Conservation (phyloP, 2,797 vertebrate species). For the Halcyon smyrnensis region DNA sequence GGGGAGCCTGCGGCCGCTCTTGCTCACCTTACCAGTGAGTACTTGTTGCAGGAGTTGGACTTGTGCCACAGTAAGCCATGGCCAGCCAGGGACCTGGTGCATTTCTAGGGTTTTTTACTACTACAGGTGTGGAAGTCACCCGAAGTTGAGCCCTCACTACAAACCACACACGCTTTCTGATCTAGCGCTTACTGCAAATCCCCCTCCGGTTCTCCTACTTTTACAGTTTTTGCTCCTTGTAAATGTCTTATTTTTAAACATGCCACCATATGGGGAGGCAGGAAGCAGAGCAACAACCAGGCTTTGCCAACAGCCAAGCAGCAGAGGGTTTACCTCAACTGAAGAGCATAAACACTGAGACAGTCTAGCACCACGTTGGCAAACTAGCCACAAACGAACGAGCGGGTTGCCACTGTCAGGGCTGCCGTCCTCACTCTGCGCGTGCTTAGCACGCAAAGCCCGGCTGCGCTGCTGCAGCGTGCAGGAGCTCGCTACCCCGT, state of each 20-base stretch:
- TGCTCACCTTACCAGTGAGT: neutral
- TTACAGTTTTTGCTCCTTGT: neutral
- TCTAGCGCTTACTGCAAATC: neutral
- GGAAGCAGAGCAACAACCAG: neutral
- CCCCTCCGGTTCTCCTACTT: neutral
- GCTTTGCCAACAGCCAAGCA: neutral
- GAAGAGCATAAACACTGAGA: neutral
- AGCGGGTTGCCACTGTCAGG: neutral
- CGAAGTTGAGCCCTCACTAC: neutral
- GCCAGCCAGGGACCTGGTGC: neutral
- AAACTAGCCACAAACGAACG: accelerated
- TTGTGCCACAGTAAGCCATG: neutral
- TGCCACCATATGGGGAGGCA: neutral
- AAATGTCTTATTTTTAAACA: slow-evolving; percentile 16
- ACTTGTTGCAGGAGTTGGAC: neutral
- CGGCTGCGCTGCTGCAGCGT: accelerated
- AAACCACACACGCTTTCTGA: neutral
- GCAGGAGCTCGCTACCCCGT: accelerated
- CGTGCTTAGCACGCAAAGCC: accelerated
- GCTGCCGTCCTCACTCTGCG: accelerated
- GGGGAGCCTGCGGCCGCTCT: neutral
- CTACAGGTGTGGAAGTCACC: neutral
- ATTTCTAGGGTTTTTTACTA: neutral
- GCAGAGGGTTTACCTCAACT: neutral
- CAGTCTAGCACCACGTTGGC: neutral